Evolutionary conservation across 92 coral and sea anemone species (phyloP).

Genomic region (Ricordea florida): DNA sequence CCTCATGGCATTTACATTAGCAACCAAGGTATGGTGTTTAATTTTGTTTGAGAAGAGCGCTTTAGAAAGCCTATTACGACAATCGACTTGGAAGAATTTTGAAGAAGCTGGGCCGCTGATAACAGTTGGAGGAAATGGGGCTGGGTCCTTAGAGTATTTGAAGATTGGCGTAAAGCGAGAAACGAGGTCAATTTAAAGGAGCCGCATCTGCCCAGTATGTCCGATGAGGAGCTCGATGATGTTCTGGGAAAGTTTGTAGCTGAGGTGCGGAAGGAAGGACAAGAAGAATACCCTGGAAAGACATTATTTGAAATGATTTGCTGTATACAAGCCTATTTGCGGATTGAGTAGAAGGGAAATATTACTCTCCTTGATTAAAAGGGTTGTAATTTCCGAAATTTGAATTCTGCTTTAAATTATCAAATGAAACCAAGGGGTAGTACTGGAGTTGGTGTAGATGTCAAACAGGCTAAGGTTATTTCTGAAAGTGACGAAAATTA

Average conservation of each 20-base stretch:
- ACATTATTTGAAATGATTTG: slow-evolving; percentile 23
- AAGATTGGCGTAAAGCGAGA: background rate
- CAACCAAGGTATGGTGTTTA: slow-evolving; percentile 10
- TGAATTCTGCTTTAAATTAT: too few species aligned
- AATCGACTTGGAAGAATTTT: slow-evolving; percentile 14
- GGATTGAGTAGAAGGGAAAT: slow-evolving; percentile 10
- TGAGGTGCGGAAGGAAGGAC: slow-evolving; percentile 30
- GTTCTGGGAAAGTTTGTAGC: slow-evolving; percentile 24
- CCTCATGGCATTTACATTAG: slow-evolving; percentile 3
- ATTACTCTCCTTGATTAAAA: background rate
- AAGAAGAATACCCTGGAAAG: slow-evolving; percentile 27
- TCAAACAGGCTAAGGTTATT: too few species aligned
- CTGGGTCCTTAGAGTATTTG: background rate
- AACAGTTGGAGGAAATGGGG: slow-evolving; percentile 21
- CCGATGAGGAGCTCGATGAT: slow-evolving; percentile 19
- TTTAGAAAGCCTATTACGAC: slow-evolving; percentile 15
- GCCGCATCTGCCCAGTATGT: background rate
- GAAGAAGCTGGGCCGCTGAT: slow-evolving; percentile 8
- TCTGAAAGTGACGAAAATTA: too few species aligned
- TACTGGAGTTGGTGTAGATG: too few species aligned
- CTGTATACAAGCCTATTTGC: slow-evolving; percentile 25
- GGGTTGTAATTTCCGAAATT: slow-evolving; percentile 15
- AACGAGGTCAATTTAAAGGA: background rate
- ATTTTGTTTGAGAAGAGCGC: slow-evolving; percentile 27
- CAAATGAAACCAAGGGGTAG: too few species aligned